Percentiles rank a stretch among this genome's conserved stretches.
These are phyloP conservation scores for Parazoanthus darwini DNA, from an alignment of 92 coral and sea anemone genomes.

Conservation along the genomic window DNA sequence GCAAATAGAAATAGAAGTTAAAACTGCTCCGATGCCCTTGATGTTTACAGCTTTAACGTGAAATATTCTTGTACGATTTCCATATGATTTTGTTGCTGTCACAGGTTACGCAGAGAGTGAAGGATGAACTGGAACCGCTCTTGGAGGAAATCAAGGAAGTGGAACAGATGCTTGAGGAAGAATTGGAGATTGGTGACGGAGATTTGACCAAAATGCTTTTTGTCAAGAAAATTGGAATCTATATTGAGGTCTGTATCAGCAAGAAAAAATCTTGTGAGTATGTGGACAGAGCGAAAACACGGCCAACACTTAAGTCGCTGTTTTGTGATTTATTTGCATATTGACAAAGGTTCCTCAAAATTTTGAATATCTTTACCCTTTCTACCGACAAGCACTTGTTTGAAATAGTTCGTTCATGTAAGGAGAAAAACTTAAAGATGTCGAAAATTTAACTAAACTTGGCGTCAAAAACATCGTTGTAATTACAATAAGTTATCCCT, in stretches of 20 bases:
- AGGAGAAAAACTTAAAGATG: no score
- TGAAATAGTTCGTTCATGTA: no score
- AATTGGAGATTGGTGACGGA: constrained; percentile 49
- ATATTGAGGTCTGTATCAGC: constrained; percentile 64
- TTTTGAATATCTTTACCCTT: no score
- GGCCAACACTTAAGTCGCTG: no score
- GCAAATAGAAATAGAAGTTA: neutral
- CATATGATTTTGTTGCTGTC: neutral
- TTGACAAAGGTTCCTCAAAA: no score
- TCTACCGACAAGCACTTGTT: no score
- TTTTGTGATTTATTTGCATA: no score
- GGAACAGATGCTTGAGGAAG: constrained; percentile 42
- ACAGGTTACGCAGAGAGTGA: constrained; percentile 25
- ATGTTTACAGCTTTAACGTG: neutral
- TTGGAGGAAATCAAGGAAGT: constrained; percentile 64
- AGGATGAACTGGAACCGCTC: constrained; percentile 61
- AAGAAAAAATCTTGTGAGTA: neutral
- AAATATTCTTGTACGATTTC: neutral
- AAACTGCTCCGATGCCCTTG: neutral
- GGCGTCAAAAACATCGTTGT: no score
- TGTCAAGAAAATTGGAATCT: constrained; percentile 76
- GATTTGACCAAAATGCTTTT: constrained; percentile 69
- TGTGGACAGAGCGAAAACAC: neutral
- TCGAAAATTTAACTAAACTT: no score
- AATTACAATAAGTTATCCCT: no score